phyloP scores from a whole-genome alignment of 2,888 invertebrate genomes.

The Gasteruption jaculator region DNA sequence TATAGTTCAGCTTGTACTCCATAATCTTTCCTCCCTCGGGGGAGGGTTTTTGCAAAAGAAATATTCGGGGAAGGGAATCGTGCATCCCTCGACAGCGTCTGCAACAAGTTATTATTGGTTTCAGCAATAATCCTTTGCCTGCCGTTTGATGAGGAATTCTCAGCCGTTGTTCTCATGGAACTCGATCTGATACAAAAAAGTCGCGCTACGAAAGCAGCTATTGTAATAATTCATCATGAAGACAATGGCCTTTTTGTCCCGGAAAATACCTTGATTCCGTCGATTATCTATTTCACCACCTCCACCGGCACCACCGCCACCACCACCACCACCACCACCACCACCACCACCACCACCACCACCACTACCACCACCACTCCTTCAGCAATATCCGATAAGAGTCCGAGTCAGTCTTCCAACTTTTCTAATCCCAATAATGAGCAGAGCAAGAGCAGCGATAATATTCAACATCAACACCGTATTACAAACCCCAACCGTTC shows the following conservation, averaged over 20 bases:
- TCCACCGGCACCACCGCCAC: constrained; percentile 4
- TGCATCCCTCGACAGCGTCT: too few species aligned
- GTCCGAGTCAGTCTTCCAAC: constrained; percentile 31
- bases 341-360: constrained; percentile 6
- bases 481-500: constrained; percentile 15
- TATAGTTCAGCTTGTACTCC: too few species aligned
- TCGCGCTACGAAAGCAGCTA: constrained; percentile 49
- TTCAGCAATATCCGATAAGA: constrained; percentile 15
- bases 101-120: constrained; percentile 24
- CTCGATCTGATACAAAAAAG: constrained; percentile 51
- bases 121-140: constrained; percentile 55
- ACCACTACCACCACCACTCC: constrained; percentile 7
- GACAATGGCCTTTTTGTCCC: constrained; percentile 40
- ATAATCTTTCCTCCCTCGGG: too few species aligned
- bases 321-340: background rate
- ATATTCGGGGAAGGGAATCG: too few species aligned
- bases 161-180: constrained; percentile 44
- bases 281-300: constrained; percentile 36
- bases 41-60: too few species aligned
- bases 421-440: constrained; percentile 28
- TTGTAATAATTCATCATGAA: constrained; percentile 51
- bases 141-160: constrained; percentile 45
- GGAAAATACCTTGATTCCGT: constrained; percentile 39
- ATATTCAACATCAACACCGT: constrained; percentile 13
- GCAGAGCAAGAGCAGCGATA: constrained; percentile 11